These are phyloP conservation scores for Apogon hyalosoma DNA, from an alignment of 2,797 vertebrate species.

Conservation along the genomic window DNA sequence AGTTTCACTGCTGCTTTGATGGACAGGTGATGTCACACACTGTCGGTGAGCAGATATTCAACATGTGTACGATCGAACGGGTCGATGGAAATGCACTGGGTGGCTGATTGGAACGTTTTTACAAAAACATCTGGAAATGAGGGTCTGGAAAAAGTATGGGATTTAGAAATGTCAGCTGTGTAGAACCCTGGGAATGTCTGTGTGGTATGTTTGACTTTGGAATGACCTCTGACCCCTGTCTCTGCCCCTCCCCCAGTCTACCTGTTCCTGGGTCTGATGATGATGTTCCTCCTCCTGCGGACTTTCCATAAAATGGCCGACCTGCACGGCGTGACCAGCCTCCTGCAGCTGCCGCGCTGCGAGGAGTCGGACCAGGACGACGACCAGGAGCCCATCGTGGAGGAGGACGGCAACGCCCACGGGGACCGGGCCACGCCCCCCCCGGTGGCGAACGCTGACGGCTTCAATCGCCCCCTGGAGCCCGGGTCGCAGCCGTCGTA, in stretches of 20 bases:
- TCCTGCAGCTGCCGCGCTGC: constrained; percentile 81
- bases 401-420: not conserved
- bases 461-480: constrained; percentile 65
- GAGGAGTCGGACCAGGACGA: constrained; percentile 77
- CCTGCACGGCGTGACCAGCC: constrained; percentile 84
- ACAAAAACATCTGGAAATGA: too few relatives aligned
- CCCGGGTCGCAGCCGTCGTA: constrained; percentile 75
- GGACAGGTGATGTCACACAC: too few relatives aligned
- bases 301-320: constrained; percentile 88
- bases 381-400: constrained; percentile 76
- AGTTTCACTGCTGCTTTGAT: too few relatives aligned
- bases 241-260: constrained; percentile 75
- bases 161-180: too few relatives aligned
- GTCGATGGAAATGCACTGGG: too few relatives aligned
- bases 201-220: too few relatives aligned
- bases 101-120: too few relatives aligned
- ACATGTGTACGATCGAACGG: too few relatives aligned
- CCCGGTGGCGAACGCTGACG: constrained; percentile 4
- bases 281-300: constrained; percentile 90
- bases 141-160: too few relatives aligned
- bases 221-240: not conserved
- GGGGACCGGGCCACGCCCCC: constrained; percentile 3
- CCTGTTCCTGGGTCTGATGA: constrained; percentile 86
- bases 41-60: too few relatives aligned
- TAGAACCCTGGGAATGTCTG: too few relatives aligned